Evolutionary conservation across 2,797 vertebrate genomes (phyloP), one percentile per base, ranked within the genome.

Genomic region (Urocyon cinereoargenteus): DNA sequence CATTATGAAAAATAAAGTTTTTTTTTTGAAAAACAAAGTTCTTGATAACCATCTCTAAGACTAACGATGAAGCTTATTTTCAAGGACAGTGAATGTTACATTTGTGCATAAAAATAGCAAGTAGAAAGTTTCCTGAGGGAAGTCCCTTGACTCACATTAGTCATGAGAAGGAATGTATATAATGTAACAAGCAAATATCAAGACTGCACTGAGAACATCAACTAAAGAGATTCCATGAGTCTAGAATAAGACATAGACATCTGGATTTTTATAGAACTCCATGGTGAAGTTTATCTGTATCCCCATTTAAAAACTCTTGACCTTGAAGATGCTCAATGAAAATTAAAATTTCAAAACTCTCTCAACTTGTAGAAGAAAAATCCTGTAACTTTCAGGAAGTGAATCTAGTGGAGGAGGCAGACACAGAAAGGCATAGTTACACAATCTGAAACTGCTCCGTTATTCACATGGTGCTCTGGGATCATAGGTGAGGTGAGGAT

Each of bases 401-500:
- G 40, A 90, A 81, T 31, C 49, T 31, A 45, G 49, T 22, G 19
- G 24, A 66, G 31, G 24, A 31, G 26, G 6, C 16, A 55, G 61
- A 55, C 26, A 21, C 24, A 34, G 51, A 21, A 36, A 79, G n/a
- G 24, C 10, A 40, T 10, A 21, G 6, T 40, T 40, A 40, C 16
- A 72, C 1, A 55, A 6, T 70, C 19, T 24, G 49, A 86, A 53
- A 53, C 62, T 40, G 6, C 24, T 40, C 34, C 28, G 21, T 19
- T 57, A 61, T 22, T 40, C 26, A 75, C 70, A 3, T 22, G 53
- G 53, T 53, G 81, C 21, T 51, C 28, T 53, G 55, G 22, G 12
- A 45, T n/a, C 36, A 6, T 45, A 10, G 55, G 24, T 59, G 26
- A 6, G 9, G 22, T 0, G 2, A 11, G 1, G 14, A 26, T 51